phyloP scores from a whole-genome alignment of 2,888 invertebrate species.

The Andrena dorsata region DNA sequence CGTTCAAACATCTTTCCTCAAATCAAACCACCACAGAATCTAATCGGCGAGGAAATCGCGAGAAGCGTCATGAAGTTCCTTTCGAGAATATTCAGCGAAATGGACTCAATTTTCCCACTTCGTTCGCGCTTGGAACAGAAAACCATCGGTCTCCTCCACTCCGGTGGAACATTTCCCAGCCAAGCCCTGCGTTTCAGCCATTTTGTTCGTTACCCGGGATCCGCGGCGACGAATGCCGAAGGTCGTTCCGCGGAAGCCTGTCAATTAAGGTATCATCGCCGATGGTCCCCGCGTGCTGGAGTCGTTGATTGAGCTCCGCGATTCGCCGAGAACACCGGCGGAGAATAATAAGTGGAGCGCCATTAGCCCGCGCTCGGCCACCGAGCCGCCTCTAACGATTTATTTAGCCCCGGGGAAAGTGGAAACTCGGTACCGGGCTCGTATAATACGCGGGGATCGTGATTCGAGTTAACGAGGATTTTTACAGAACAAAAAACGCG shows the following conservation, averaged over 20 bases:
- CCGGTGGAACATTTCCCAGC: background rate
- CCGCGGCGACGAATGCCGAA: background rate
- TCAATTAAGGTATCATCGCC: conserved; percentile 32
- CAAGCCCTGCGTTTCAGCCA: conserved; percentile 36
- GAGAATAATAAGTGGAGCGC: conserved; percentile 54
- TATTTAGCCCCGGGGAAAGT: conserved; percentile 60
- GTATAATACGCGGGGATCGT: conserved; percentile 42
- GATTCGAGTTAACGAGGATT: conserved; percentile 67
- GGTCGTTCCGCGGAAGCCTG: background rate
- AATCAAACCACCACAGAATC: too few species aligned
- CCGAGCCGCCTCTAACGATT: conserved; percentile 57
- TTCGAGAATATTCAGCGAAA: too few species aligned
- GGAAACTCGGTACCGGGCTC: conserved; percentile 46
- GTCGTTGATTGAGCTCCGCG: conserved; percentile 25
- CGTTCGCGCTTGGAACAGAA: background rate
- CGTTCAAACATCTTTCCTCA: too few species aligned
- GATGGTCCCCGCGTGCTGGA: conserved; percentile 14
- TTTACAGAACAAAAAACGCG: conserved; percentile 56
- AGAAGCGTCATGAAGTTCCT: too few species aligned
- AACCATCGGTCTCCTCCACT: background rate
- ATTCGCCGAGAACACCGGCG: conserved; percentile 19
- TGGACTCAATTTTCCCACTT: background rate
- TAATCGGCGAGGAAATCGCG: too few species aligned
- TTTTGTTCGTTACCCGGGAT: conserved; percentile 37
- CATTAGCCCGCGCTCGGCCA: conserved; percentile 61